Percentiles rank a stretch among this genome's conserved stretches.
phyloP scores from a whole-genome alignment of 2,113 vertebrate genomes.

The Natator depressus region DNA sequence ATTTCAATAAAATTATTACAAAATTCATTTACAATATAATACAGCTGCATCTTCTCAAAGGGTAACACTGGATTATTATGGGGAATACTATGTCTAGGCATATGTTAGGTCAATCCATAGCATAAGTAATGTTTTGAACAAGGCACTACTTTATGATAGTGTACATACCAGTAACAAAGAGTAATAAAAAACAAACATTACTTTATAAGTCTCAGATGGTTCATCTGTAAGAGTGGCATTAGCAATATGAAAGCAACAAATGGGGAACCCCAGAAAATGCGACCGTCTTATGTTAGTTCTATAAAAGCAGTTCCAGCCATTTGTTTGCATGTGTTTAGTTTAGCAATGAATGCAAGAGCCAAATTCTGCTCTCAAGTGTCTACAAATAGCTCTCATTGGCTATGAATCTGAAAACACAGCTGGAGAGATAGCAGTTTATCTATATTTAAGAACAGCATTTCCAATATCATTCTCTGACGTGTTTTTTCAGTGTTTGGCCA shows the following conservation, averaged over 20 bases:
- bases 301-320: background rate
- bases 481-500: constrained; percentile 42
- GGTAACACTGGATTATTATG: constrained; percentile 45
- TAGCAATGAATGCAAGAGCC: background rate
- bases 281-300: background rate
- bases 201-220: constrained; percentile 29
- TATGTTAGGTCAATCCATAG: constrained; percentile 35
- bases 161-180: constrained; percentile 33
- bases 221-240: constrained; percentile 40
- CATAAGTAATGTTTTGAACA: constrained; percentile 72
- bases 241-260: background rate
- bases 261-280: background rate
- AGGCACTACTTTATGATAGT: constrained; percentile 58
- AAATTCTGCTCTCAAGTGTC: rapidly evolving
- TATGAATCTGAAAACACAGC: background rate
- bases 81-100: constrained; percentile 58
- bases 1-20: constrained; percentile 82
- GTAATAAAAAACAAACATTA: constrained; percentile 37
- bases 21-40: constrained; percentile 83
- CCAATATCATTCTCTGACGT: background rate
- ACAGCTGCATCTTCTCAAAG: constrained; percentile 67
- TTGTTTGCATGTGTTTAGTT: background rate
- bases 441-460: constrained; percentile 8
- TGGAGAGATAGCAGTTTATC: rapidly evolving
- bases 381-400: background rate